These are phyloP conservation scores for Noturus placidus DNA, from an alignment of 2,113 vertebrate genomes.

Conservation along the genomic window DNA sequence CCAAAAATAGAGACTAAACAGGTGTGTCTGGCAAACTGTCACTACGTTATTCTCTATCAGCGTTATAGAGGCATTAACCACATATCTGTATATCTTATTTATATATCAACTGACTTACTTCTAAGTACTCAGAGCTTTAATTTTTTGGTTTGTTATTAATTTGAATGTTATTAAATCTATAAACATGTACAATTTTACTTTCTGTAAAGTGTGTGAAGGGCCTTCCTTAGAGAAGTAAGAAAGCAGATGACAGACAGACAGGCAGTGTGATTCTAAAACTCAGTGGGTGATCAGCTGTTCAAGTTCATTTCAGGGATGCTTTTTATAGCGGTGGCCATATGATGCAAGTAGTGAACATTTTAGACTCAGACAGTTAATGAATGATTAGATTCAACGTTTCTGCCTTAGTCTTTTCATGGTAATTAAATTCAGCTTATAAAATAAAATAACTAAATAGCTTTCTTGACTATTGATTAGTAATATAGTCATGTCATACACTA, in stretches of 20 bases:
- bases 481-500: background rate
- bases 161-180: background rate
- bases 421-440: background rate
- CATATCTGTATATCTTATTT: background rate
- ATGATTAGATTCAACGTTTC: background rate
- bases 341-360: background rate
- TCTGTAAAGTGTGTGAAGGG: background rate
- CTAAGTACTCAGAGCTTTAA: background rate
- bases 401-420: background rate
- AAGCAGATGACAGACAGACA: background rate
- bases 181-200: background rate
- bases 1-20: constrained; percentile 40
- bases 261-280: background rate
- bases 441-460: background rate
- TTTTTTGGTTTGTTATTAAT: background rate
- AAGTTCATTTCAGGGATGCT: background rate
- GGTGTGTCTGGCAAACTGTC: constrained; percentile 13
- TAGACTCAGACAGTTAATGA: background rate
- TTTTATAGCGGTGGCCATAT: constrained; percentile 20
- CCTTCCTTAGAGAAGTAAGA: background rate
- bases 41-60: background rate
- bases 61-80: background rate
- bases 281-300: constrained; percentile 1
- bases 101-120: background rate
- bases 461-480: background rate